Conservation (phyloP, 2,113 vertebrate genomes). For the Pipa parva region DNA sequence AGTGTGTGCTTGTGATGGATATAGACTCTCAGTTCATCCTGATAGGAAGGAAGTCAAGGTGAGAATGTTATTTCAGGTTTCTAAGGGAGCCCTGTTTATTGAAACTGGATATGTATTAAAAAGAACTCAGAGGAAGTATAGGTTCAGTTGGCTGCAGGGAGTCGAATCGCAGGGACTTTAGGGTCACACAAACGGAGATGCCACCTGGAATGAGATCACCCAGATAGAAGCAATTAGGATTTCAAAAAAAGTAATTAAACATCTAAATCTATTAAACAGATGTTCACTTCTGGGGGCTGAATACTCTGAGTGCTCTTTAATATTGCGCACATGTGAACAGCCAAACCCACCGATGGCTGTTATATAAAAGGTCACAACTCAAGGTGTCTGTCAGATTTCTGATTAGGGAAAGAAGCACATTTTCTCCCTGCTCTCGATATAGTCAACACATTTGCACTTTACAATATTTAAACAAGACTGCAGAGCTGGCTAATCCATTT, state of each 20-base stretch:
- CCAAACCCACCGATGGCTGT: too few relatives aligned
- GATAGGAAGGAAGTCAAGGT: constrained; percentile 33
- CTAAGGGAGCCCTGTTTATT: constrained; percentile 22
- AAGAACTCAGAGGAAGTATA: constrained; percentile 7
- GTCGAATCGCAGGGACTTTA: not conserved
- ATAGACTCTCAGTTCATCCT: constrained; percentile 13
- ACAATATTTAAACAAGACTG: too few relatives aligned
- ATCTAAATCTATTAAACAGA: constrained; percentile 8
- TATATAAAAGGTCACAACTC: too few relatives aligned
- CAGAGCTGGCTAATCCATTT: too few relatives aligned
- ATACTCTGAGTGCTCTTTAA: not conserved
- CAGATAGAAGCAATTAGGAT: not conserved
- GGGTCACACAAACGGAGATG: constrained; percentile 4
- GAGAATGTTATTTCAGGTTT: constrained; percentile 31
- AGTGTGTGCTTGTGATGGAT: not conserved
- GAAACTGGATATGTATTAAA: constrained; percentile 23
- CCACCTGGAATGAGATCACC: constrained; percentile 25
- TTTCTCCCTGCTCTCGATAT: too few relatives aligned
- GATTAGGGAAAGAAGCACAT: too few relatives aligned
- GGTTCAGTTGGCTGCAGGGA: constrained; percentile 16
- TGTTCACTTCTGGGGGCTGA: constrained; percentile 1
- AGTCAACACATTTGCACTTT: too few relatives aligned
- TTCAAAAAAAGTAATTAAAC: not conserved
- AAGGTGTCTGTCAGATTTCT: too few relatives aligned
- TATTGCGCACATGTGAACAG: not conserved